Evolutionary conservation across 2,888 invertebrate species (phyloP).

Genomic region (Heliconius sara): DNA sequence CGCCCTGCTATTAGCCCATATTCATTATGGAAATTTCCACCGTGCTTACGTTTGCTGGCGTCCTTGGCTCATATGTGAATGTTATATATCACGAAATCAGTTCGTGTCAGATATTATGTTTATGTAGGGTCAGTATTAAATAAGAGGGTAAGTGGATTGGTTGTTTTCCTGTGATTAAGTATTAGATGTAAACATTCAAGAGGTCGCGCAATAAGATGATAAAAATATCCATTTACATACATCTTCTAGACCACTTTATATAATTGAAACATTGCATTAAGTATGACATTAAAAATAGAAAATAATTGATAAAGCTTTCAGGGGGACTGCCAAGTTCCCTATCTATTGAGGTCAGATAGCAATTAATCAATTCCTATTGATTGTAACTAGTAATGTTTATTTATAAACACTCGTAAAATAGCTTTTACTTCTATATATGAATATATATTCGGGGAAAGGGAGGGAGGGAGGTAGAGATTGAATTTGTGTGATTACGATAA

Average conservation of each 20-base stretch:
- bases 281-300: not conserved
- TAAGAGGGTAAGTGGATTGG: constrained; percentile 51
- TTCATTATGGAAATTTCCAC: constrained; percentile 36
- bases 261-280: constrained; percentile 6
- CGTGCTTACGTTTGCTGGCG: constrained; percentile 9
- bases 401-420: not conserved
- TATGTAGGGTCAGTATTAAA: constrained; percentile 52
- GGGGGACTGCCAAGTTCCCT: not conserved
- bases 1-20: constrained; percentile 27
- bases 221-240: constrained; percentile 48
- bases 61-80: constrained; percentile 39
- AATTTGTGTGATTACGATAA: no score
- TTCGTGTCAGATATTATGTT: constrained; percentile 50
- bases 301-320: constrained; percentile 12
- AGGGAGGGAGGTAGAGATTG: no score
- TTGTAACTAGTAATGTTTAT: constrained; percentile 7
- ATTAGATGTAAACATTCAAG: constrained; percentile 59
- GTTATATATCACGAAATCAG: constrained; percentile 49
- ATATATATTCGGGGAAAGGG: no score
- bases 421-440: not conserved
- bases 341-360: constrained; percentile 8
- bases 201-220: constrained; percentile 56
- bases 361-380: not conserved
- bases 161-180: constrained; percentile 53
- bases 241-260: constrained; percentile 15